These are phyloP conservation scores for Pampusana beccarii DNA, from an alignment of 2,113 vertebrate species.

Conservation along the genomic window DNA sequence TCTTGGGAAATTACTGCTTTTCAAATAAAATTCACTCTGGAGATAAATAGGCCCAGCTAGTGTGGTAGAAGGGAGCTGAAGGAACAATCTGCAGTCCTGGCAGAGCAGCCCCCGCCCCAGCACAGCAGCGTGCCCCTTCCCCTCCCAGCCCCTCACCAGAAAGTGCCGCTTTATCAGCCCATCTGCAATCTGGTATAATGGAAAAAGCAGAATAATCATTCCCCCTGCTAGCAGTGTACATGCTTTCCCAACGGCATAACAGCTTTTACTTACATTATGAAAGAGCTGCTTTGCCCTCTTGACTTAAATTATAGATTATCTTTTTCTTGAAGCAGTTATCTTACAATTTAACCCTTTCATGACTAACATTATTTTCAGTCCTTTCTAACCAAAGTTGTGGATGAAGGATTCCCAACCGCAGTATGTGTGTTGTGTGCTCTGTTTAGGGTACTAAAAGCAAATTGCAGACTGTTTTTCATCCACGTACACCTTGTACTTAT, in stretches of 20 bases:
- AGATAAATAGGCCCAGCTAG: background rate
- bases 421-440: accelerated
- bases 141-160: background rate
- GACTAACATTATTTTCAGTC: background rate
- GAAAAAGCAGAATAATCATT: background rate
- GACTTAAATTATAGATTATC: conserved; percentile 56
- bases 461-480: background rate
- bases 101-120: background rate
- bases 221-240: background rate
- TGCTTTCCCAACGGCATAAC: background rate
- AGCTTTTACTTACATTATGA: conserved; percentile 40
- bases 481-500: background rate
- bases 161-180: background rate
- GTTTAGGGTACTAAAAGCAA: background rate
- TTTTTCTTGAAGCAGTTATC: background rate
- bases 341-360: background rate
- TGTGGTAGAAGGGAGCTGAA: background rate
- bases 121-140: background rate
- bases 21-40: background rate
- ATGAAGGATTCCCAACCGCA: background rate
- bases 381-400: background rate
- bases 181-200: background rate
- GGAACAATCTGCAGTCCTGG: background rate
- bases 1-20: background rate
- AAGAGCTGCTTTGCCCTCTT: conserved; percentile 17